Conservation (phyloP, 2,113 vertebrate genomes). For the Lichenostomus cassidix region DNA sequence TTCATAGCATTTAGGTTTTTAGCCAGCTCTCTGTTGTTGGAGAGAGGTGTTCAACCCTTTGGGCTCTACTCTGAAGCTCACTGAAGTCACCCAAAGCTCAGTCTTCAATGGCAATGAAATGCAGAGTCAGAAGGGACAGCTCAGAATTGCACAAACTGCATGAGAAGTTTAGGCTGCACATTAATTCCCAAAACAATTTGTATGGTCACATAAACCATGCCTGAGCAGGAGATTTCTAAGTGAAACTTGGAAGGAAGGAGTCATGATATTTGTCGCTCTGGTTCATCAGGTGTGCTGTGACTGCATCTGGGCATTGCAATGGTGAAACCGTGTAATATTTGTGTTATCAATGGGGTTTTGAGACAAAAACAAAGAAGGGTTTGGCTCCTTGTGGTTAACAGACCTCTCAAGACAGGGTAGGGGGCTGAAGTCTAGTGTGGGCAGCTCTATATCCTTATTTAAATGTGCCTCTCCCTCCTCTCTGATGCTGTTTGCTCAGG, state of each 20-base stretch:
- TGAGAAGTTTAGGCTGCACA: neutral
- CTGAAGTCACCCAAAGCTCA: neutral
- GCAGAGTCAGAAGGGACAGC: neutral
- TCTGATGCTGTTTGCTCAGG: neutral
- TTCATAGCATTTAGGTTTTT: neutral
- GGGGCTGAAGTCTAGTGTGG: neutral
- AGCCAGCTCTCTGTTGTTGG: neutral
- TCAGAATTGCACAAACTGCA: neutral
- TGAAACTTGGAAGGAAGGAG: neutral
- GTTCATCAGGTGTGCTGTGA: neutral
- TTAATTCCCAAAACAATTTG: neutral
- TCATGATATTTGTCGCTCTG: neutral
- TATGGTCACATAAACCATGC: neutral
- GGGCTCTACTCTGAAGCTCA: neutral
- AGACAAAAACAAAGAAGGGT: neutral
- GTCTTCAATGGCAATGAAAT: neutral
- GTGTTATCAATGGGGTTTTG: neutral
- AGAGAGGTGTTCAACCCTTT: neutral
- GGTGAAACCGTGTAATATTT: neutral
- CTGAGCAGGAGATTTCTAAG: neutral
- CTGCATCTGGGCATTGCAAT: neutral
- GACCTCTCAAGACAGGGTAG: neutral
- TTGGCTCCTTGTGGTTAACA: neutral
- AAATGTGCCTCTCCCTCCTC: neutral
- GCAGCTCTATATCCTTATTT: neutral